Conservation (phyloP, 2,888 invertebrate species). For the Byasa hedistus region DNA sequence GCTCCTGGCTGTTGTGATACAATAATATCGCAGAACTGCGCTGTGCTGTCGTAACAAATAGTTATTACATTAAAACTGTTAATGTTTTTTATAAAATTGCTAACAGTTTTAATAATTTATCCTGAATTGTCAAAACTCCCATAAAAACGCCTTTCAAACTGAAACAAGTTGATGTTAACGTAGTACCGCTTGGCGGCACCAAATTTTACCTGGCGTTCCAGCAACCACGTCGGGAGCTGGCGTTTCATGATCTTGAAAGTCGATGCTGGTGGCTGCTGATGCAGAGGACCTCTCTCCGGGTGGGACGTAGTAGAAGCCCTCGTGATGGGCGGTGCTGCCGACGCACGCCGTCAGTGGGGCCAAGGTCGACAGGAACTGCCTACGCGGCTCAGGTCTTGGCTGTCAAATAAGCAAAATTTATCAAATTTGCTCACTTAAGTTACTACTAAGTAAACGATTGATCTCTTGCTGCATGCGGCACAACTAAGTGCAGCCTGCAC, state of each 20-base stretch:
- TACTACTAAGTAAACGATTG: background rate
- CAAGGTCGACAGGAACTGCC: conserved; percentile 88
- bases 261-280: conserved; percentile 81
- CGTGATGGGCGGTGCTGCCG: conserved; percentile 74
- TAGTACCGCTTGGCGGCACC: no score
- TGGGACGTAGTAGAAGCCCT: conserved; percentile 77
- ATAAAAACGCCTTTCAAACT: no score
- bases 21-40: no score
- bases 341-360: conserved; percentile 90
- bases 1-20: no score
- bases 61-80: no score
- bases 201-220: conserved; percentile 81
- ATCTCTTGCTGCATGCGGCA: background rate
- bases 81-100: no score
- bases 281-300: conserved; percentile 81
- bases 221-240: conserved; percentile 89
- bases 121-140: no score
- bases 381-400: conserved; percentile 82
- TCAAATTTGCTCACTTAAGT: background rate
- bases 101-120: no score
- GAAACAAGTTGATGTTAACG: no score
- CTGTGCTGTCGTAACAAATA: no score
- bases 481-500: background rate
- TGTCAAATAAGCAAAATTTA: conserved; percentile 38
- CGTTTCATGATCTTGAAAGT: conserved; percentile 79